Base-by-base conservation (phyloP, 2,113 vertebrate species). In the Neodontobutis hainanensis region DNA sequence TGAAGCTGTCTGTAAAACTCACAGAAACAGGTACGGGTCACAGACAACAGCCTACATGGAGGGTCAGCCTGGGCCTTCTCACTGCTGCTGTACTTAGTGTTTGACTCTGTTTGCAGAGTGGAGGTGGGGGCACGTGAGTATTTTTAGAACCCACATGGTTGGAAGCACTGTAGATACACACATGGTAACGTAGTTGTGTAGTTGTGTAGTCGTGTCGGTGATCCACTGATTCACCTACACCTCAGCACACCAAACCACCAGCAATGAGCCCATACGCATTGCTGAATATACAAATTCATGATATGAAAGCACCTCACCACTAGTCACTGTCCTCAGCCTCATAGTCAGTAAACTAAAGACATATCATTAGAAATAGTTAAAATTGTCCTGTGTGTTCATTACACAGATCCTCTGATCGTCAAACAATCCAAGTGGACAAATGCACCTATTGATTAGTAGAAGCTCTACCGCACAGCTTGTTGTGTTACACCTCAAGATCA, bases 11-110 rank as follows among this genome's bases (percentile, higher is more conserved):
- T 66, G 88, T 73, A 90, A 90, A 92, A 79, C 74, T 88, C 80
- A 88, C 84, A 35, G 73, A 82, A 82, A 59, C 83, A 71, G 88
- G 89, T 90, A 87, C 42, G 88, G 92, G 90, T 92, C 90, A 87
- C 14, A 27, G 84, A 70, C 88, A 75, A 49, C 80, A 88, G 82
- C 88, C 76, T 43, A 70, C 81, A 76, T 66, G 80, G 66, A 70
- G 60, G 83, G 68, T 83, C 84, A 79, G 66, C 45, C 83, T 82
- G 68, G 62, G 73, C 82, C 84, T 81, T 81, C 75, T 89, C 81
- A 62, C 70, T 62, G 11, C 64, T 77, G 63, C 73, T 84, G 66
- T 42, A 42, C 61, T 53, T 61, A 68, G 65, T 77, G 81, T 79
- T 67, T 53, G 46, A 61, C 63, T 51, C 61, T 75, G 71, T 70